Conservation (phyloP, 1,140 invertebrate genomes). For the Protaetia brevitarsis region DNA sequence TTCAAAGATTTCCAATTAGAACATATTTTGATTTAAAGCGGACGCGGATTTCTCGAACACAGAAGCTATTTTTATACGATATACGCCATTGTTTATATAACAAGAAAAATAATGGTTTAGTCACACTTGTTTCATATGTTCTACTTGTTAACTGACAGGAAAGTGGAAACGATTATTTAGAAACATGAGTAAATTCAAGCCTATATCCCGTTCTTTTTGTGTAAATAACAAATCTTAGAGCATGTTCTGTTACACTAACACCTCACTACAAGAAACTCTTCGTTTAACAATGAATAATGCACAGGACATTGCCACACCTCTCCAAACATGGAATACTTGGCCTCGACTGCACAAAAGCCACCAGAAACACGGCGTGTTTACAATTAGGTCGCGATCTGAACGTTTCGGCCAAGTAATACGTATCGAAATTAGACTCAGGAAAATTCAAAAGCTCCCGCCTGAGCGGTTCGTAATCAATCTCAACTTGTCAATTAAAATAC, state of each 20-base stretch:
- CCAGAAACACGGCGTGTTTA: not conserved
- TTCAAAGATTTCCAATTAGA: no score
- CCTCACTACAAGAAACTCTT: not conserved
- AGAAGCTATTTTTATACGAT: no score
- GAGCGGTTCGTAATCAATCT: not conserved
- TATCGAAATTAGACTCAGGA: not conserved
- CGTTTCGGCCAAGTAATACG: not conserved
- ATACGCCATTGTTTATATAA: no score
- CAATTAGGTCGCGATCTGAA: not conserved
- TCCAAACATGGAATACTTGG: not conserved
- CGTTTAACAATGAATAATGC: not conserved
- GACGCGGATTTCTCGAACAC: no score
- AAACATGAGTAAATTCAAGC: not conserved
- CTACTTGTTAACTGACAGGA: not conserved
- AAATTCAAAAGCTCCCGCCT: not conserved
- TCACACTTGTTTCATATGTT: not conserved
- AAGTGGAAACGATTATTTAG: not conserved
- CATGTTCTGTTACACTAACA: no score
- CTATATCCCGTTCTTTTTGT: not conserved
- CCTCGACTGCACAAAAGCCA: not conserved
- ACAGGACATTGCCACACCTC: not conserved
- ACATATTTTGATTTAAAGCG: no score
- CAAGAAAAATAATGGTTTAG: no score
- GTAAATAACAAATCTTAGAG: not conserved
- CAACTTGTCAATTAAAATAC: conserved; percentile 4